phyloP scores from a whole-genome alignment of 2,113 vertebrate species.

The Oncorhynchus mykiss region DNA sequence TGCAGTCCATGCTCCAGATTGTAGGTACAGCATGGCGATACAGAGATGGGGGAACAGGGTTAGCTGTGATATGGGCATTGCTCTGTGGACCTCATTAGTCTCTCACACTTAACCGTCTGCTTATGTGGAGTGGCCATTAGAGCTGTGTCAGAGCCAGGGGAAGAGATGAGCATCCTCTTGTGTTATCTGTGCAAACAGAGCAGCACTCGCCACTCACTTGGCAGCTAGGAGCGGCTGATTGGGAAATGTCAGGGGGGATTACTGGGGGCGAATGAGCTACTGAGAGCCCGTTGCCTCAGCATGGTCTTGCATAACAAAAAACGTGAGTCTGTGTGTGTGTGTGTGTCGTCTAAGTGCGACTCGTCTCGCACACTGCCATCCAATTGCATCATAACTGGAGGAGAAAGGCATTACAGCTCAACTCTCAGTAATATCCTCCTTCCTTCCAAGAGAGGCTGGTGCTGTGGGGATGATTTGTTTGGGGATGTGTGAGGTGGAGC shows the following conservation, averaged over 20 bases:
- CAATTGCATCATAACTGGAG: slow-evolving; percentile 8
- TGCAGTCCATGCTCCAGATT: no score
- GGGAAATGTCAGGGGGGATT: slow-evolving; percentile 27
- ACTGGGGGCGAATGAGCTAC: slow-evolving; percentile 20
- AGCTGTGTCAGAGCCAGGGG: slow-evolving; percentile 15
- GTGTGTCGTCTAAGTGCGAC: background rate
- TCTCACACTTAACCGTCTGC: slow-evolving; percentile 33
- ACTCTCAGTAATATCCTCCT: background rate
- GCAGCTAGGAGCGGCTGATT: slow-evolving; percentile 13
- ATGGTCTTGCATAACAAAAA: no score
- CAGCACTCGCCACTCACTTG: slow-evolving; percentile 14
- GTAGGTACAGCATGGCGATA: background rate
- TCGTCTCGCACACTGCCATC: no score
- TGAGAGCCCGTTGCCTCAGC: background rate
- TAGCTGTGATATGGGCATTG: background rate
- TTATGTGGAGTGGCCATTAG: slow-evolving; percentile 35
- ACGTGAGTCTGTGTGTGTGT: background rate
- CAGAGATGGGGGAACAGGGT: slow-evolving; percentile 15
- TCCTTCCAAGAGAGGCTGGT: no score
- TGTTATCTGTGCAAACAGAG: slow-evolving; percentile 36
- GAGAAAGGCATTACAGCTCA: slow-evolving; percentile 6
- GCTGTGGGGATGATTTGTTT: no score
- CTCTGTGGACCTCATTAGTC: slow-evolving; percentile 51
- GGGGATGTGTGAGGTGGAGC: no score
- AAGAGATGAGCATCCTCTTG: background rate